Conservation (phyloP, 2,888 invertebrate species). For the Orchestes rusci region DNA sequence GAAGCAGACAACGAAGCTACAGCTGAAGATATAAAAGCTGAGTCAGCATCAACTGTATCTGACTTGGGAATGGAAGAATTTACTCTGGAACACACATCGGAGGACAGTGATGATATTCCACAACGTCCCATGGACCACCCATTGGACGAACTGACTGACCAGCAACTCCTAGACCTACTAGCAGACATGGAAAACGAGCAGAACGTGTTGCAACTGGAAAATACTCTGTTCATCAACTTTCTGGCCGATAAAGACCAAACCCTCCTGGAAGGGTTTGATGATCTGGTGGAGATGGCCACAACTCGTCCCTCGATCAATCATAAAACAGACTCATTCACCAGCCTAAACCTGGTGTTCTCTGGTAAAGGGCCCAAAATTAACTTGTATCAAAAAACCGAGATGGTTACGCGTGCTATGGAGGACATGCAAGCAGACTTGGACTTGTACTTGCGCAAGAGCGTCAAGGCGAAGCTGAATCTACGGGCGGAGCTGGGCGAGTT, state of each 20-base stretch:
- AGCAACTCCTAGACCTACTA: conserved; percentile 25
- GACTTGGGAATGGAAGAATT: too few species aligned
- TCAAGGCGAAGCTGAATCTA: too few species aligned
- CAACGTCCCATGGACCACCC: too few species aligned
- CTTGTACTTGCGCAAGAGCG: too few species aligned
- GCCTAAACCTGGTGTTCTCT: conserved; percentile 20
- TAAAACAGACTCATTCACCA: conserved; percentile 10
- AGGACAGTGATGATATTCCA: too few species aligned
- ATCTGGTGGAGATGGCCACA: conserved; percentile 2
- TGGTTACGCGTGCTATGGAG: conserved; percentile 30
- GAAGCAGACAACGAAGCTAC: not conserved
- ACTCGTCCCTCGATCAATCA: not conserved
- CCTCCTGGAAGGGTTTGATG: not conserved
- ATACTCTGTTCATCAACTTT: not conserved
- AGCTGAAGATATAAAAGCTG: not conserved
- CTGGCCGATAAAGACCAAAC: not conserved
- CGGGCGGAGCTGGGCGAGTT: too few species aligned
- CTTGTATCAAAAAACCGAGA: conserved; percentile 29
- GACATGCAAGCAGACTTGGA: too few species aligned
- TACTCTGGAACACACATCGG: too few species aligned
- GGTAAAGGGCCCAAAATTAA: conserved; percentile 30
- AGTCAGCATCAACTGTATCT: too few species aligned
- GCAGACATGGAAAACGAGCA: not conserved
- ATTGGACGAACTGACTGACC: conserved; percentile 25
- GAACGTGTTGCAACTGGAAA: not conserved